These are phyloP conservation scores for Glyphotaelius pellucidus DNA, from an alignment of 2,888 invertebrate species.

Conservation along the genomic window DNA sequence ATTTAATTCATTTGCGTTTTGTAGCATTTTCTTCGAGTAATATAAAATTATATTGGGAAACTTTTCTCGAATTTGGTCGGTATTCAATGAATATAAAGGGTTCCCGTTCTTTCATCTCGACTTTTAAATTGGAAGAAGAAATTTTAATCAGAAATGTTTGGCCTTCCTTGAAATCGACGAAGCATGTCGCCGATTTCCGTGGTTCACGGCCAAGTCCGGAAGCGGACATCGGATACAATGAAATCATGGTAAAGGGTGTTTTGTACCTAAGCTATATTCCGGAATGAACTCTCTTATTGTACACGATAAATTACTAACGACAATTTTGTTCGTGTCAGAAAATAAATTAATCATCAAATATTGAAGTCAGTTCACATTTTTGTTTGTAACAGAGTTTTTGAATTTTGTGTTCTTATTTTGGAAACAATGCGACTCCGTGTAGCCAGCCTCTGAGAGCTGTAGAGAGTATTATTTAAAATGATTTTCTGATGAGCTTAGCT, in stretches of 20 bases:
- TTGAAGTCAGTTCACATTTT: no score
- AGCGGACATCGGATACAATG: background rate
- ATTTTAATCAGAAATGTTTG: slow-evolving; percentile 39
- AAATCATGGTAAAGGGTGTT: background rate
- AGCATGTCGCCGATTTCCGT: background rate
- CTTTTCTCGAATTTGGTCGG: background rate
- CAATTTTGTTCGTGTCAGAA: background rate
- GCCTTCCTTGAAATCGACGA: slow-evolving; percentile 20
- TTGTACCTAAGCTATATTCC: background rate
- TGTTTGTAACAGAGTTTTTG: no score
- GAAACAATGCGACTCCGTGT: no score
- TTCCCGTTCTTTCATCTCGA: slow-evolving; percentile 23
- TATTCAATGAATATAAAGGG: slow-evolving; percentile 33
- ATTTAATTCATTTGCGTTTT: slow-evolving; percentile 12
- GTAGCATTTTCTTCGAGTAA: background rate
- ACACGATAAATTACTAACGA: background rate
- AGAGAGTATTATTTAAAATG: no score
- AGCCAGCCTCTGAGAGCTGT: no score
- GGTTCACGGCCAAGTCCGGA: background rate
- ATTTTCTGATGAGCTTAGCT: no score
- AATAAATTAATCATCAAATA: no score
- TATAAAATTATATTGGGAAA: background rate
- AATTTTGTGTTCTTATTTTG: no score
- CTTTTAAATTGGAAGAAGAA: slow-evolving; percentile 44
- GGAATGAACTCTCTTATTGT: background rate